phyloP scores from a whole-genome alignment of 2,888 invertebrate genomes.

The Drosophila parthenogenetica region DNA sequence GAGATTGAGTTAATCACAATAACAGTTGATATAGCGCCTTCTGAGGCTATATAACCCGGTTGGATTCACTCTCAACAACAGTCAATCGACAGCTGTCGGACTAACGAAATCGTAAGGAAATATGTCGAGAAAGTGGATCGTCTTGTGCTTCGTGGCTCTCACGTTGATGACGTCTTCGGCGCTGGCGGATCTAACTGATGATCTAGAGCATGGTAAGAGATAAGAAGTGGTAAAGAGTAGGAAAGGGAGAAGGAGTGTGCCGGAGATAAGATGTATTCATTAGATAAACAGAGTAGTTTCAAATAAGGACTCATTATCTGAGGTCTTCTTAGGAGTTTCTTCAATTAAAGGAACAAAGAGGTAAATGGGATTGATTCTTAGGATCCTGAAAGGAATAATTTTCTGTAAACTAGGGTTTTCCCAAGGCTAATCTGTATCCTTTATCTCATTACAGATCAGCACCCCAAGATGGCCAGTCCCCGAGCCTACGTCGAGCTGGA shows the following conservation, averaged over 20 bases:
- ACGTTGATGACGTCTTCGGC: conserved; percentile 28
- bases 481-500: conserved; percentile 56
- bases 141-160: conserved; percentile 42
- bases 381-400: too few species aligned
- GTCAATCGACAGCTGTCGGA: conserved; percentile 43
- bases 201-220: conserved; percentile 62
- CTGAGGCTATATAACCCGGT: conserved; percentile 62
- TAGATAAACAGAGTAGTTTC: too few species aligned
- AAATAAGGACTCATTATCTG: too few species aligned
- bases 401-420: too few species aligned
- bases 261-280: neutral
- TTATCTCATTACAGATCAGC: conserved; percentile 52
- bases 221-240: neutral
- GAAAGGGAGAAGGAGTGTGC: neutral
- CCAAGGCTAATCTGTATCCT: neutral
- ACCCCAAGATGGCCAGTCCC: conserved; percentile 60
- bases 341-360: too few species aligned
- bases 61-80: conserved; percentile 22
- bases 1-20: conserved; percentile 52
- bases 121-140: conserved; percentile 29
- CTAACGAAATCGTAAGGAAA: conserved; percentile 4
- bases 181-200: conserved; percentile 50
- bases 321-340: too few species aligned
- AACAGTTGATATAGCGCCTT: conserved; percentile 21
- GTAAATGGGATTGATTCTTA: too few species aligned